Evolutionary conservation across 2,888 invertebrate genomes (phyloP).

Genomic region (Epinotia ramella): DNA sequence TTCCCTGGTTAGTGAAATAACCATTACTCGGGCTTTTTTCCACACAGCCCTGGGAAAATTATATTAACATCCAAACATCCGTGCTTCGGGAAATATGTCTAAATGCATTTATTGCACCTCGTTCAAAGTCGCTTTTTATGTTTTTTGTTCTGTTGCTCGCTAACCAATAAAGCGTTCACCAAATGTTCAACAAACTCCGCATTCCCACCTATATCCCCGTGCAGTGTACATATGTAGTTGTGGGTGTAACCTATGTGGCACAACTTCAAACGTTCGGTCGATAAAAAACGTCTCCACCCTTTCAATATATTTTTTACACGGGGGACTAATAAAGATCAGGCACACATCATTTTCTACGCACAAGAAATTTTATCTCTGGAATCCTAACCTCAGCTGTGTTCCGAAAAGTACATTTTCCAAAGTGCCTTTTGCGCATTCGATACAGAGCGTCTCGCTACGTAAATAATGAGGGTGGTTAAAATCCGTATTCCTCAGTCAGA

Average conservation of each 20-base stretch:
- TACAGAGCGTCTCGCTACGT: constrained; percentile 17
- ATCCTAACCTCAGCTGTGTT: constrained; percentile 9
- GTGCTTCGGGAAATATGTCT: constrained; percentile 1
- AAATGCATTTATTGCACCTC: constrained; percentile 1
- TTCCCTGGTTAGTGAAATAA: constrained; percentile 16
- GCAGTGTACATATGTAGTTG: constrained; percentile 7
- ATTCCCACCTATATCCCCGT: constrained; percentile 8
- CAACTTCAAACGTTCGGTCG: constrained; percentile 12
- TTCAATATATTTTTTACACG: constrained; percentile 6
- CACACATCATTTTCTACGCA: constrained; percentile 14
- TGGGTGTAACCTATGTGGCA: background rate
- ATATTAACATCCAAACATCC: constrained; percentile 12
- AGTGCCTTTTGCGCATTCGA: constrained; percentile 8
- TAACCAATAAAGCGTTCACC: too few relatives aligned
- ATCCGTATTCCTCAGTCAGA: constrained; percentile 4
- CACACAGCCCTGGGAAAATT: background rate
- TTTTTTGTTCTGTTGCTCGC: too few relatives aligned
- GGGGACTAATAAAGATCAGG: constrained; percentile 11
- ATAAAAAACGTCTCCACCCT: constrained; percentile 1
- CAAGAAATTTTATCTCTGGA: constrained; percentile 13
- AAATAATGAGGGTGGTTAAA: background rate
- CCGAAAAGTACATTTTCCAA: constrained; percentile 15
- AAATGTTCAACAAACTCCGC: background rate
- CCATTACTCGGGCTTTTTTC: background rate
- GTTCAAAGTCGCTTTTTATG: background rate